Evolutionary conservation across 2,888 invertebrate species (phyloP), one percentile per base, ranked within the genome.

Genomic region (Aphidius colemani): DNA sequence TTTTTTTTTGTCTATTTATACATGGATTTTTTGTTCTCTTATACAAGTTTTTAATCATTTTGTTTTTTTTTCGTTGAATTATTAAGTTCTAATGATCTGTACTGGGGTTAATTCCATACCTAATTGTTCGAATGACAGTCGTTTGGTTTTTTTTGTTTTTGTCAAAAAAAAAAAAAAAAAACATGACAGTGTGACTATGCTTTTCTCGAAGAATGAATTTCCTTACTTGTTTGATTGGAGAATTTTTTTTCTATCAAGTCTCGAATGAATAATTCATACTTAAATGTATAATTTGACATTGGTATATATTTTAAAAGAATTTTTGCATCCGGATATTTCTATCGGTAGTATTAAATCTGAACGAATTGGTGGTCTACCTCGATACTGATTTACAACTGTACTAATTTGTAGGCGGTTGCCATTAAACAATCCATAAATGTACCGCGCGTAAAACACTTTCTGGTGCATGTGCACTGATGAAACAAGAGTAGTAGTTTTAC

Each of bases 371-470:
- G 78, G 80, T 76, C 79, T 77, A 71, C 73, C 75, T 80, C 80
- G 78, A 81, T 81, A 77, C 76, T 80, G 81, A 81, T 81, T 81
- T 81, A 81, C 79, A 75, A 78, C 78, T 79, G 76, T 75, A 79
- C 79, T 80, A 80, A 81, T 81, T 81, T 81, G 80, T 81, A 81
- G 80, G 81, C 81, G 81, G 80, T 72, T 77, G 76, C 78, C 77
- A 79, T 81, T 81, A 81, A 80, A 80, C 79, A 81, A 81, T 80
- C 81, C 81, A 80, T 81, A 81, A 81, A 81, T 73, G 77, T 74
- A 71, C 60, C 75, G 73, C 75, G 75, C 78, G 78, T 80, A 80
- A 80, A 79, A 79, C 78, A 78, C 77, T 77, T 75, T 61, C 59
- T 55, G 46, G 51, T 53, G 51, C 45, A 30, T 59, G 51, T 53